These are phyloP conservation scores for Anthoscopus minutus DNA, from an alignment of 2,113 vertebrate genomes.

Conservation along the genomic window DNA sequence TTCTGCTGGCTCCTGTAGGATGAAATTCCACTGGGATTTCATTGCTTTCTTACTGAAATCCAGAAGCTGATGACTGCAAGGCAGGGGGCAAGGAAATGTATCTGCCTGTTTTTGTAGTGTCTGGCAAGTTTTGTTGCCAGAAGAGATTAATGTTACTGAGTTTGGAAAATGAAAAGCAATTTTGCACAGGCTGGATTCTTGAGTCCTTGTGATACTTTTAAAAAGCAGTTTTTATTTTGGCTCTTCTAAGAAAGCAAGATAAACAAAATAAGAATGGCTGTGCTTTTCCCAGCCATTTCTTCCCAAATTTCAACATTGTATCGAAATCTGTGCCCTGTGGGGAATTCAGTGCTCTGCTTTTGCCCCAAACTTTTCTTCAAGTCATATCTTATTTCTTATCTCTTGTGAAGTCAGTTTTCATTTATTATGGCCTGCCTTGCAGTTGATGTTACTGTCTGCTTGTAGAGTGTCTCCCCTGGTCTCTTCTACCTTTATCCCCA, in stretches of 20 bases:
- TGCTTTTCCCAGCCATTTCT: neutral
- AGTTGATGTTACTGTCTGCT: neutral
- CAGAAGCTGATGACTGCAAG: neutral
- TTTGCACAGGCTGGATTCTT: neutral
- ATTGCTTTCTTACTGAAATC: neutral
- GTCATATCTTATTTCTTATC: neutral
- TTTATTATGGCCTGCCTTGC: neutral
- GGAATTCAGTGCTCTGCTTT: neutral
- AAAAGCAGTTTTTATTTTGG: neutral
- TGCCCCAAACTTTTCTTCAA: neutral
- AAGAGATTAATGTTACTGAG: neutral
- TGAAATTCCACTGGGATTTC: neutral
- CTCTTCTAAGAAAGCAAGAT: neutral
- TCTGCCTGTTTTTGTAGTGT: conserved; percentile 17
- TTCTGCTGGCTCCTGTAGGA: neutral
- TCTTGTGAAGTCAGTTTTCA: neutral
- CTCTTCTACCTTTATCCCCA: neutral
- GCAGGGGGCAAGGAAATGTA: neutral
- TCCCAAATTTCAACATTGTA: neutral
- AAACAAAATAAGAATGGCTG: neutral
- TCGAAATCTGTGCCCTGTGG: neutral
- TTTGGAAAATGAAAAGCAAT: neutral
- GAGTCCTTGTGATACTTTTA: neutral
- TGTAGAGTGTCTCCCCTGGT: neutral
- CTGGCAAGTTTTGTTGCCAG: neutral